Conservation (phyloP, 2,797 vertebrate genomes). For the Ceryle rudis region DNA sequence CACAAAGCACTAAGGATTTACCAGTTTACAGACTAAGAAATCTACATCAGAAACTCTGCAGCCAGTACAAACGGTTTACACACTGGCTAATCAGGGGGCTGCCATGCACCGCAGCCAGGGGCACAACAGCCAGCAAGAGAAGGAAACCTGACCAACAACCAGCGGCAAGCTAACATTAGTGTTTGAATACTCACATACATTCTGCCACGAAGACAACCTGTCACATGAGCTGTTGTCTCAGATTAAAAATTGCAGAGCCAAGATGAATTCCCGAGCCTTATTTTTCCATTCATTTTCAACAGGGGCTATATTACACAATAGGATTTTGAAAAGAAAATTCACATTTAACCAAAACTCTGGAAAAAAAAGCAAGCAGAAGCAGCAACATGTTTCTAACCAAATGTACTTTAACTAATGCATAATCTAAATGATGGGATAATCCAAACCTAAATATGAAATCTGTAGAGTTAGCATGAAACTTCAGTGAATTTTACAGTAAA, state of each 20-base stretch:
- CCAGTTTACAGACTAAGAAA: not conserved
- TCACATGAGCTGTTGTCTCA: not conserved
- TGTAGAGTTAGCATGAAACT: not conserved
- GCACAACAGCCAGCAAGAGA: not conserved
- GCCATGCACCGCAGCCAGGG: fast-evolving
- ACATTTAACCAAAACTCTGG: not conserved
- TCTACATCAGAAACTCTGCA: not conserved
- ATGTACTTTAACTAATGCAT: not conserved
- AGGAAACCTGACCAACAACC: not conserved
- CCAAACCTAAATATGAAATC: not conserved
- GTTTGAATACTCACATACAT: not conserved
- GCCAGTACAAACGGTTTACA: fast-evolving
- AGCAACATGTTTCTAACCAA: not conserved
- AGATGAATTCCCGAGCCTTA: not conserved
- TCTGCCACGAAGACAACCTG: not conserved
- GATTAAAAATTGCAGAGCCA: not conserved
- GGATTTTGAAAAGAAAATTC: not conserved
- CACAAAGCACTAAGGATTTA: fast-evolving
- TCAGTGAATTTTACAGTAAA: not conserved
- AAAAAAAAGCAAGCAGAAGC: not conserved
- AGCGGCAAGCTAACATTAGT: not conserved
- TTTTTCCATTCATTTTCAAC: not conserved
- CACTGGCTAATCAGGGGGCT: not conserved
- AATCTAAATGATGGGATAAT: not conserved
- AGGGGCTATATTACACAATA: not conserved